Evolutionary conservation across 1,140 invertebrate genomes (phyloP), one percentile per base, ranked within the genome.

Genomic region (Mycetomoellerius zeteki): DNA sequence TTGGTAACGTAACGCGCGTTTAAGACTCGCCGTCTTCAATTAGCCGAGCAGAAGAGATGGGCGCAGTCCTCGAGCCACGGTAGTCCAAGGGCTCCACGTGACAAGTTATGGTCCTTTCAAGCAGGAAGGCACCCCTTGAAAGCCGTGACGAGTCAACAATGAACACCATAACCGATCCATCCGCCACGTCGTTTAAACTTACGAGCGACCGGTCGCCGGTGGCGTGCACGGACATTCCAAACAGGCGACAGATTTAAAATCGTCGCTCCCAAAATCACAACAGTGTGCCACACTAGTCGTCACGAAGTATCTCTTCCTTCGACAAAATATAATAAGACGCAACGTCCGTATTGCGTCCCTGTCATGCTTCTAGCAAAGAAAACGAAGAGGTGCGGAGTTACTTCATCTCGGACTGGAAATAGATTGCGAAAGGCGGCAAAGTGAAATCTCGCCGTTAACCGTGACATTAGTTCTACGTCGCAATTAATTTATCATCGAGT

Each of bases 401-500:
- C 19, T 78, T 77, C 60, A 52, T 77, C 14, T 21, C 82, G 47
- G 82, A 30, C 30, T 64, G 56, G 58, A 77, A 84, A 84, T 73
- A 47, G 60, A 50, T 24, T 71, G 33, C 47, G 73, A 80, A 54
- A 71, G 43, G 19, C 30, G 64, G n/a, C 27, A 19, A 67, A 58
- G 58, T 71, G 50, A 78, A 80, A 80, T 69, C 89, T 64, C 58
- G 81, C 54, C 54, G 85, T 90, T 85, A 87, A 88, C 75, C 84
- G 78, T 88, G 89, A 88, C 89, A 85, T 76, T 77, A 84, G 87
- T 72, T 77, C 89, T 80, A 56, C 78, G 67, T 62, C 78, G 85
- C 90, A 90, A 91, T 90, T 90, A 91, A 91, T 91, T 91, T 91
- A 91, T 91, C 90, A 91, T 90, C 87, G 84, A 84, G 89, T 88